phyloP scores from a whole-genome alignment of 2,113 vertebrate species.

The Myiozetetes cayanensis region DNA sequence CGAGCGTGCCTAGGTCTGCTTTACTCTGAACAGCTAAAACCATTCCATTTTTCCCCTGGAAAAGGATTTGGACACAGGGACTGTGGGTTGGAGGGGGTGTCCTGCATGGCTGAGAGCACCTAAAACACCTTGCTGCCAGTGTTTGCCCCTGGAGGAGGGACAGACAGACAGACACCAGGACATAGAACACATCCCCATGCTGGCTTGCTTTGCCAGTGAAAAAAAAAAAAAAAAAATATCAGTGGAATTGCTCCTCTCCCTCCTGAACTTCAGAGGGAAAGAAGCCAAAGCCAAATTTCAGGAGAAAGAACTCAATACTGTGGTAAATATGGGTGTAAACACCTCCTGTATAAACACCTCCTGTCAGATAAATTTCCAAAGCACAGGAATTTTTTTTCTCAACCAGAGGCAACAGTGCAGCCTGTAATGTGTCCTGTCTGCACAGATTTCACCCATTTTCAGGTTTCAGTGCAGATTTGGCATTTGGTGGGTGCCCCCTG shows the following conservation, averaged over 20 bases:
- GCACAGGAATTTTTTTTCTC: background rate
- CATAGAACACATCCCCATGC: accelerated
- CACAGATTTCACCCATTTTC: background rate
- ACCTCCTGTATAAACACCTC: background rate
- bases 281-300: background rate
- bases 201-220: background rate
- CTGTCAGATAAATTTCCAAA: background rate
- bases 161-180: background rate
- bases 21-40: background rate
- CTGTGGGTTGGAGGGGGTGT: background rate
- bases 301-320: background rate
- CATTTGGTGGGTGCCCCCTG: background rate
- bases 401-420: background rate
- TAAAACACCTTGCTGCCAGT: accelerated
- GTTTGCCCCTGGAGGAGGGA: background rate
- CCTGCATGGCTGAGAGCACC: background rate
- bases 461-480: background rate
- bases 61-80: background rate
- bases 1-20: background rate
- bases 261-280: background rate
- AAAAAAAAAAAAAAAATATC: background rate
- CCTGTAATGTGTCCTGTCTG: background rate
- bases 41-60: background rate
- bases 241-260: background rate
- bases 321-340: background rate